These are phyloP conservation scores for Cosmia pyralina DNA, from an alignment of 2,888 invertebrate genomes.

Conservation along the genomic window DNA sequence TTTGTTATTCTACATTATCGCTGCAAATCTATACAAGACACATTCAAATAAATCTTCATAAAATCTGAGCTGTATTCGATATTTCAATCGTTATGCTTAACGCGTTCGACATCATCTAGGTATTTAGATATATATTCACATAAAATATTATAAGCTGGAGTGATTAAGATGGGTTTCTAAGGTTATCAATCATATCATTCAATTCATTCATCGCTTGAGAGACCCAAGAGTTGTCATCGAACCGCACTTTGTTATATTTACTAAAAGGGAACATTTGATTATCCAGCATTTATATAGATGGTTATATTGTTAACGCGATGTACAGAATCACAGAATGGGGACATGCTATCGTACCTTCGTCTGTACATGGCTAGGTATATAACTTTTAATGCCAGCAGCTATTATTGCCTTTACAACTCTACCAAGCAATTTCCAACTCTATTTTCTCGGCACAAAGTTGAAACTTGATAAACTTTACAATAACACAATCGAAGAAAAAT, in stretches of 20 bases:
- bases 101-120: conserved; percentile 46
- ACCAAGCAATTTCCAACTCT: conserved; percentile 13
- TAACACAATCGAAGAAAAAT: conserved; percentile 31
- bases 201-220: conserved; percentile 31
- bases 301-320: conserved; percentile 22
- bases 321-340: conserved; percentile 28
- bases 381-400: conserved; percentile 28
- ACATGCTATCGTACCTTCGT: conserved; percentile 28
- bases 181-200: conserved; percentile 62
- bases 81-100: conserved; percentile 55
- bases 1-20: conserved; percentile 18
- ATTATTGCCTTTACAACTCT: conserved; percentile 20
- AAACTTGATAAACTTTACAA: neutral
- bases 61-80: conserved; percentile 40
- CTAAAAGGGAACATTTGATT: conserved; percentile 50
- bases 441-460: neutral
- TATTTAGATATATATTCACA: neutral
- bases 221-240: conserved; percentile 42
- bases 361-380: conserved; percentile 25
- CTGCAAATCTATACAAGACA: conserved; percentile 13
- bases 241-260: conserved; percentile 42
- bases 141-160: conserved; percentile 56
- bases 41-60: conserved; percentile 26
- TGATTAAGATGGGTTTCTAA: conserved; percentile 51
- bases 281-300: conserved; percentile 16